Conservation (phyloP, 2,888 invertebrate species). For the Altica lythri region DNA sequence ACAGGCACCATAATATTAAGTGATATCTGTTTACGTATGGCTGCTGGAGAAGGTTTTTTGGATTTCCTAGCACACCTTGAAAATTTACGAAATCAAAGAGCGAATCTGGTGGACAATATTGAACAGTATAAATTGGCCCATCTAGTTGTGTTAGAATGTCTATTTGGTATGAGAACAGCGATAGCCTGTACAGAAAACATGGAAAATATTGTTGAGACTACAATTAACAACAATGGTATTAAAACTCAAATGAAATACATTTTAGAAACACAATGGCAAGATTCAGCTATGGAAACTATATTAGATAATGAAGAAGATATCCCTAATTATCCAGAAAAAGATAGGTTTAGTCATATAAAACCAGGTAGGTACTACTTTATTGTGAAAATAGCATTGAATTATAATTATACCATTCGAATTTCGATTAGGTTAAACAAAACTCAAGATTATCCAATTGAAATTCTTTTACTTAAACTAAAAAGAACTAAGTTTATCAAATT, state of each 20-base stretch:
- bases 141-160: constrained; percentile 56
- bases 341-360: constrained; percentile 53
- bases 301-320: constrained; percentile 23
- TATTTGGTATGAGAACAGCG: constrained; percentile 52
- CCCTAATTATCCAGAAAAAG: constrained; percentile 47
- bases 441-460: too few relatives aligned
- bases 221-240: constrained; percentile 45
- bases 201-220: constrained; percentile 40
- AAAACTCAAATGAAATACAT: constrained; percentile 52
- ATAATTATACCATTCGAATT: too few relatives aligned
- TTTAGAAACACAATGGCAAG: constrained; percentile 55
- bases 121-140: constrained; percentile 60
- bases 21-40: constrained; percentile 61
- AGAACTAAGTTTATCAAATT: too few relatives aligned
- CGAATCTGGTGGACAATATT: constrained; percentile 55
- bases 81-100: constrained; percentile 50
- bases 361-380: constrained; percentile 45
- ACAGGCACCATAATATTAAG: constrained; percentile 67
- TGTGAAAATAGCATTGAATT: too few relatives aligned
- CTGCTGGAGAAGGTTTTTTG: constrained; percentile 53
- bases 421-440: too few relatives aligned
- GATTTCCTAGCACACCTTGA: constrained; percentile 49
- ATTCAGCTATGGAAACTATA: constrained; percentile 52
- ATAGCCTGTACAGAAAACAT: constrained; percentile 52
- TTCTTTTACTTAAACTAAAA: too few relatives aligned